Evolutionary conservation across 1,140 invertebrate species (phyloP).

Genomic region (Ceratitis capitata): DNA sequence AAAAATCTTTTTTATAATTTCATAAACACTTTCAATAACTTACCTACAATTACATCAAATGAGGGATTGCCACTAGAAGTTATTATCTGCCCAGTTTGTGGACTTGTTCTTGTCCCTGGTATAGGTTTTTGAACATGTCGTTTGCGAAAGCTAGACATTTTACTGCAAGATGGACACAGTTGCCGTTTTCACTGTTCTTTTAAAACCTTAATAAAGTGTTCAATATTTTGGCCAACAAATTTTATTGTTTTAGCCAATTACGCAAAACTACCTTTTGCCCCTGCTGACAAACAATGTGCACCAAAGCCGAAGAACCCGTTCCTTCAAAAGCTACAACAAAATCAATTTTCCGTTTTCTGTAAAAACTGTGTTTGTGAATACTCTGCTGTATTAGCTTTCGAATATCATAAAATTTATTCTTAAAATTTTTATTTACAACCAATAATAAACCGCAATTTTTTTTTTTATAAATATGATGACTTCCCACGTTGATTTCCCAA

Average conservation of each 20-base stretch:
- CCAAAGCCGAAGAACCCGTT: background rate
- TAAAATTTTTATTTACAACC: background rate
- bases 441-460: background rate
- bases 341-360: background rate
- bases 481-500: too few species aligned
- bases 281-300: background rate
- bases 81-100: slow-evolving; percentile 75
- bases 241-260: background rate
- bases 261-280: background rate
- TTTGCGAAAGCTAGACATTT: slow-evolving; percentile 64
- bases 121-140: slow-evolving; percentile 64
- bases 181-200: background rate
- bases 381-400: too few species aligned
- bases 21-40: slow-evolving; percentile 40
- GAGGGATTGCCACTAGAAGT: slow-evolving; percentile 77
- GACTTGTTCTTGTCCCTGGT: slow-evolving; percentile 72
- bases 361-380: background rate
- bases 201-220: background rate
- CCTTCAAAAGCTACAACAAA: background rate
- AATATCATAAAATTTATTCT: background rate
- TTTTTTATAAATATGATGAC: background rate
- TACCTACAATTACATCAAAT: slow-evolving; percentile 75
- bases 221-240: too few species aligned
- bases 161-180: background rate
- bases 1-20: background rate